Evolutionary conservation across 1,140 invertebrate species (phyloP).

Genomic region (Drosophila cardini): DNA sequence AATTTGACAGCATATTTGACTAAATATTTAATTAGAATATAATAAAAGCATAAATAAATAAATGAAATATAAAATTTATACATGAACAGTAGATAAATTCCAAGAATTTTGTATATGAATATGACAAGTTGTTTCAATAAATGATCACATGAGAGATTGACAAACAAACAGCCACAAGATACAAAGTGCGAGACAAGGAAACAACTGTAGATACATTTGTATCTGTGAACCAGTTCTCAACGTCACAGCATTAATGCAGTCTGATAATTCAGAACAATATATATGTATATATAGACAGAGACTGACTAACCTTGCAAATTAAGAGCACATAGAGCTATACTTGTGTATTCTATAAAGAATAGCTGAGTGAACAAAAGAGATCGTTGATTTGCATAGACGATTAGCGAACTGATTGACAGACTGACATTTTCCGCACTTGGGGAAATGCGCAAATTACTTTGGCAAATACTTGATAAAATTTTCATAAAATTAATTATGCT

Average conservation of each 20-base stretch:
- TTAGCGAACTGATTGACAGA: conserved; percentile 27
- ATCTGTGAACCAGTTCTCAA: conserved; percentile 16
- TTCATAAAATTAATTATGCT: conserved; percentile 51
- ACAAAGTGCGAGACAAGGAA: conserved; percentile 36
- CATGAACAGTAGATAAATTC: neutral
- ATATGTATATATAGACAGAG: no score
- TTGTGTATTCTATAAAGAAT: neutral
- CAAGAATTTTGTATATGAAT: neutral
- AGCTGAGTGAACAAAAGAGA: conserved; percentile 24
- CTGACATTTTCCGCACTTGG: conserved; percentile 30
- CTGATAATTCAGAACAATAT: conserved; percentile 8
- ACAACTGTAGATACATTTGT: neutral
- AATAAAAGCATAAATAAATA: conserved; percentile 4
- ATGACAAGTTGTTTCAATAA: conserved; percentile 28
- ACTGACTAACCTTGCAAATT: conserved; percentile 50
- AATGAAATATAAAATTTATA: neutral
- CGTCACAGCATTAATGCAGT: conserved; percentile 2
- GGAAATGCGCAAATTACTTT: conserved; percentile 11
- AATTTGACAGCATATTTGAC: conserved; percentile 11
- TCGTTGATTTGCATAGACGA: conserved; percentile 20
- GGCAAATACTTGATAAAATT: conserved; percentile 19
- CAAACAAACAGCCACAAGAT: conserved; percentile 21
- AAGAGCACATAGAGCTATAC: conserved; percentile 9
- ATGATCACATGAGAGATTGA: conserved; percentile 29
- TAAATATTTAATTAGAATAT: conserved; percentile 15